Percentiles rank a stretch among this genome's conserved stretches.
phyloP scores from a whole-genome alignment of 2,888 invertebrate genomes.

The Spicauda simplicius region DNA sequence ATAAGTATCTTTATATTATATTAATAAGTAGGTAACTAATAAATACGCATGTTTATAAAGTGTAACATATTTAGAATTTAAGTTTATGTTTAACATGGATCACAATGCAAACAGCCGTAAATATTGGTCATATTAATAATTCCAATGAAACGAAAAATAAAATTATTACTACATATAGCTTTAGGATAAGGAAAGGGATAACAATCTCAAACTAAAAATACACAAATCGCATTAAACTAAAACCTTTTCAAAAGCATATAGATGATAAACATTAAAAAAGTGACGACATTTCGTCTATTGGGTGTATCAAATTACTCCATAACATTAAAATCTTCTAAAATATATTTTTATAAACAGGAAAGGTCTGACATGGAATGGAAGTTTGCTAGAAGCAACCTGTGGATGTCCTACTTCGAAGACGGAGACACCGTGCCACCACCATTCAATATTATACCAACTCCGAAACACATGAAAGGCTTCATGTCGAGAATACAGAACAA shows the following conservation, averaged over 20 bases:
- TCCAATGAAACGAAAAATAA: background rate
- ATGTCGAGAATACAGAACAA: conserved; percentile 58
- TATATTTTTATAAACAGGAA: conserved; percentile 85
- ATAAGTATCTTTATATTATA: too few relatives aligned
- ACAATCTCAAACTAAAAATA: too few relatives aligned
- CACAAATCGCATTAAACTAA: too few relatives aligned
- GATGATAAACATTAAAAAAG: too few relatives aligned
- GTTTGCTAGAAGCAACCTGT: conserved; percentile 96
- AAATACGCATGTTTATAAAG: background rate
- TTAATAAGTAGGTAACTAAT: background rate
- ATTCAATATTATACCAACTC: conserved; percentile 96
- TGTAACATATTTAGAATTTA: background rate
- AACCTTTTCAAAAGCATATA: too few relatives aligned
- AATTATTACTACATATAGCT: too few relatives aligned
- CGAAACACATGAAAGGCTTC: conserved; percentile 87
- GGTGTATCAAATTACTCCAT: too few relatives aligned
- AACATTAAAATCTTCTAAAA: background rate
- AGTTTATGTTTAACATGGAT: background rate
- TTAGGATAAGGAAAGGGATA: too few relatives aligned
- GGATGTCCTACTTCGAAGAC: conserved; percentile 98
- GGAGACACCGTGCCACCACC: conserved; percentile 97
- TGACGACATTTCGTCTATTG: too few relatives aligned
- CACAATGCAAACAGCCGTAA: conserved; percentile 29
- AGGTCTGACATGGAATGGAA: conserved; percentile 98
- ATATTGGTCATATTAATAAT: background rate